Base-by-base conservation (phyloP, 2,113 vertebrate species). In the Saccopteryx bilineata region DNA sequence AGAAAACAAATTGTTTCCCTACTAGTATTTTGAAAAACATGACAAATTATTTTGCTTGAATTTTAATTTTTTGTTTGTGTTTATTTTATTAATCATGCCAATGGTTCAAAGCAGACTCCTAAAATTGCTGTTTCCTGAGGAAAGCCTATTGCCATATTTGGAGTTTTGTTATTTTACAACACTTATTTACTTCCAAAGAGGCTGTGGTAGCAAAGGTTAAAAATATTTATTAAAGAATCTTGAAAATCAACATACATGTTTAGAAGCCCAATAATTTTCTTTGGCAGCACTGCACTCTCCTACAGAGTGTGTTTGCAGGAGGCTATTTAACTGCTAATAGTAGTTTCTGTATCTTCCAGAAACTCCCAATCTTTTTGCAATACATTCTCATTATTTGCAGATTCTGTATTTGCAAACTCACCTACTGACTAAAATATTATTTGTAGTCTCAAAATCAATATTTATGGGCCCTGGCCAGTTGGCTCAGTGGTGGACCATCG, bases 211-310 rank as follows among this genome's bases (percentile, higher is more conserved):
- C 52, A 93, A 81, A 23, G 15, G 93, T 83, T 81, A 82, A 82
- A 95, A 74, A 83, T 71, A 65, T 78, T 95, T 82, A 85, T 95
- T 87, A 90, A 91, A 56, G 33, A 92, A 75, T 83, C 66, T 88
- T 93, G 24, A 63, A 95, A 95, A 96, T 56, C 72, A 91, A 66
- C 65, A 92, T 1, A 56, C 58, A 89, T 76, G 3, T 75, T 75
- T 66, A 79, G 46, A 82, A 86, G 58, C 18, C 80, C 74, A 56
- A 81, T 1, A 54, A 52, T 26, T 80, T 85, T 63, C 39, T 93
- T 12, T 28, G 58, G 24, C 21, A 88, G n/a, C 21, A n/a, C 2
- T 39, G 33, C 3, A 66, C 12, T 48, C 60, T 84, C 28, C 33
- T 50, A 63, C 9, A 24, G n/a, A 92, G 26, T 14, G 3, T 56